Conservation (phyloP, 2,113 vertebrate genomes). For the Morone saxatilis region DNA sequence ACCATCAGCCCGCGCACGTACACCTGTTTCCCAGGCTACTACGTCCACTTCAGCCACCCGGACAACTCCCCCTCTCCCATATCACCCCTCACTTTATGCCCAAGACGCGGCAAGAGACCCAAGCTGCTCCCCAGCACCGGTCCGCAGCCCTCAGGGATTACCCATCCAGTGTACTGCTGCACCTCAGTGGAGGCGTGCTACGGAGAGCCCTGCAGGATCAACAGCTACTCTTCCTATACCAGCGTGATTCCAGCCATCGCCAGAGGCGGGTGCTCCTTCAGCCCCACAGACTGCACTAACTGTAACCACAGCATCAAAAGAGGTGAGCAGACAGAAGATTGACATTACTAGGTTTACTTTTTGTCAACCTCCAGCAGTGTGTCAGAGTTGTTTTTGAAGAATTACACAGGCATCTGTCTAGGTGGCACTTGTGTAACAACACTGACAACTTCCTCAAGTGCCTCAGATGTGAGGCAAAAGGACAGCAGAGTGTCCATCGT, state of each 20-base stretch:
- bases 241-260: slow-evolving; percentile 86
- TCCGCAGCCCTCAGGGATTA: slow-evolving; percentile 87
- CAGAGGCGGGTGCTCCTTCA: slow-evolving; percentile 85
- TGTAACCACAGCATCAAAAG: slow-evolving; percentile 90
- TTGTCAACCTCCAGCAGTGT: background rate
- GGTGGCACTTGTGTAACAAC: background rate
- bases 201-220: slow-evolving; percentile 87
- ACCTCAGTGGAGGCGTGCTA: slow-evolving; percentile 88
- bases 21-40: slow-evolving; percentile 89
- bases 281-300: slow-evolving; percentile 83
- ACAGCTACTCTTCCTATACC: slow-evolving; percentile 87
- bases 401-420: background rate
- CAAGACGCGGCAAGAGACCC: slow-evolving; percentile 83
- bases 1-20: slow-evolving; percentile 83
- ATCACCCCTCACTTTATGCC: slow-evolving; percentile 83
- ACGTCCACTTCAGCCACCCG: slow-evolving; percentile 84
- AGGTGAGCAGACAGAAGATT: slow-evolving; percentile 82
- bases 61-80: slow-evolving; percentile 83
- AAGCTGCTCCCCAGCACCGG: slow-evolving; percentile 87
- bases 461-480: background rate
- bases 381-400: background rate
- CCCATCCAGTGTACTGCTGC: slow-evolving; percentile 93
- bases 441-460: background rate
- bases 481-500: background rate
- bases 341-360: background rate